Evolutionary conservation across 1,140 invertebrate genomes (phyloP), one percentile per base, ranked within the genome.

Genomic region (Pseudobourletiella spinata): DNA sequence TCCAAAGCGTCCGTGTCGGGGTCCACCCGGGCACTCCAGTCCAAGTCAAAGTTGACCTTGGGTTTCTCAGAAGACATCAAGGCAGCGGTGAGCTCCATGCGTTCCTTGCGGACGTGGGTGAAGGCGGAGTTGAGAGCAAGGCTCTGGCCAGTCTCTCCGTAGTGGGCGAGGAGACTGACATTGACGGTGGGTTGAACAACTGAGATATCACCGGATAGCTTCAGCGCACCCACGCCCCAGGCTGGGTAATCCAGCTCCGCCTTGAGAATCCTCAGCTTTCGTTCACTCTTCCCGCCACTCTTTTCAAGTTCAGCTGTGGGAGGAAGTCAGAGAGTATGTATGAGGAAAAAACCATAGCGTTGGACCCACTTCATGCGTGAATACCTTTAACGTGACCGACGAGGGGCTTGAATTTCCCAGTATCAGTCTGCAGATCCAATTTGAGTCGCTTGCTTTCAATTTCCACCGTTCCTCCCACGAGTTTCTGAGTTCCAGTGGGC

Each of bases 41-140:
- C 72, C 2, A 83, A 8, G 24, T 79, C 83, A 43, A 82, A 74
- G 52, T 78, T 78, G 0, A 81, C 81, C 65, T 84, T 63, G 35
- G 71, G 51, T 11, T 48, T 11, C 4, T 18, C 14, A 48, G 6
- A 8, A 18, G 44, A 48, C 22, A 18, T 48, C 14, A 48, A 14
- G 20, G 14, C 4, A 22, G 44, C 6, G 6, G 6, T 22, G 44
- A 48, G 6, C 6, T 4, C 44, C 11, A 48, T 14, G 11, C 20
- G 44, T 48, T 48, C 4, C 11, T 48, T 48, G 18, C 14, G 44
- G 20, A 48, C 18, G 11, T 22, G 44, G 6, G 18, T 48, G 50
- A 54, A 28, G 6, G 14, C 30, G 6, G 3, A 28, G 14, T 54
- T 28, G 30, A 30, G 26, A 28, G 6, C 20, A 8, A 54, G 30